Percentiles rank a stretch among this genome's conserved stretches.
phyloP scores from a whole-genome alignment of 2,797 vertebrate species.

The Staurois parvus region DNA sequence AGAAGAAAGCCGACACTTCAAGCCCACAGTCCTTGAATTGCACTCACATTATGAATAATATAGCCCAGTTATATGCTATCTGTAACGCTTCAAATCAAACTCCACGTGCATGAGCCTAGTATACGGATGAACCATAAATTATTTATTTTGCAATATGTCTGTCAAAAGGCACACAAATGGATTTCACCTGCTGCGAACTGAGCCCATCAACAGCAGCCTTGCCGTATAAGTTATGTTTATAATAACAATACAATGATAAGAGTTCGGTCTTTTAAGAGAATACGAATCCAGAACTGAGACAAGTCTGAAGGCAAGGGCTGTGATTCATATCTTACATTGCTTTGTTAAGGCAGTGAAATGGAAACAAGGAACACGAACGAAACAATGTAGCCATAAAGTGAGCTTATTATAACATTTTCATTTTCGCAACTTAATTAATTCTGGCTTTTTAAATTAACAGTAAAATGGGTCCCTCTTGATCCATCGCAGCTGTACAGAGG shows the following conservation, averaged over 20 bases:
- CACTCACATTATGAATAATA: too few relatives aligned
- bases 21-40: too few relatives aligned
- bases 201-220: background rate
- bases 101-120: too few relatives aligned
- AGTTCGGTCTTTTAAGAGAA: background rate
- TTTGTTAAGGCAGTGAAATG: constrained; percentile 69
- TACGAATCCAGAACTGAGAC: constrained; percentile 1
- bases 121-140: background rate
- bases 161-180: constrained; percentile 4
- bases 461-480: constrained; percentile 84
- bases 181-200: constrained; percentile 19
- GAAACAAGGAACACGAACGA: constrained; percentile 66
- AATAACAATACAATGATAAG: constrained; percentile 7
- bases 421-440: constrained; percentile 86
- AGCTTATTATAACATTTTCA: constrained; percentile 85
- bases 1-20: too few relatives aligned
- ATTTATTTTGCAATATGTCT: constrained; percentile 5
- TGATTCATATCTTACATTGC: constrained; percentile 59
- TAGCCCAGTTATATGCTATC: too few relatives aligned
- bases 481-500: constrained; percentile 70
- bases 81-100: too few relatives aligned
- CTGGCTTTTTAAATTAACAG: constrained; percentile 86
- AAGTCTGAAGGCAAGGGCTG: constrained; percentile 50
- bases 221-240: constrained; percentile 4
- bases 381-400: constrained; percentile 76